Evolutionary conservation across 2,888 invertebrate genomes (phyloP), one percentile per base, ranked within the genome.

Genomic region (Hyposoter dolosus): DNA sequence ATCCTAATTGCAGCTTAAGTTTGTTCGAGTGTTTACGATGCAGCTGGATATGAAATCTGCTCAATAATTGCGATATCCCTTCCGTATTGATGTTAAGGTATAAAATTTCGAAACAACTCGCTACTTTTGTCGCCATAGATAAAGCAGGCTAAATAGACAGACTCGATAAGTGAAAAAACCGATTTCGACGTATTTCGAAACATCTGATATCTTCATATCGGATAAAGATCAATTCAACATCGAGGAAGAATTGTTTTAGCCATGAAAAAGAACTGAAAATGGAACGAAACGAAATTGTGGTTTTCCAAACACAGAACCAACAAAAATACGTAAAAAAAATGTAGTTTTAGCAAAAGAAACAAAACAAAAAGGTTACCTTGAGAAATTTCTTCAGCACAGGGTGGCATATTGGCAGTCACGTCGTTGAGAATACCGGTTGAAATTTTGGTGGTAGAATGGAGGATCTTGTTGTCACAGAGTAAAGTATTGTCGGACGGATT

Each of bases 381-480:
- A 91, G 95, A 95, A 91, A 95, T 95, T 86, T 95, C 95, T 86
- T 95, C 95, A 91, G 94, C 95, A 76, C 95, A 95, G 71, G 96
- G 96, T 91, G 95, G 95, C 96, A 96, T 96, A 32, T 94, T 93
- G 94, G 94, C 94, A 94, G 91, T 94, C 94, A 93, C 71, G 56
- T 95, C 95, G 91, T 94, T 94, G 93, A 94, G 94, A 92, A 94
- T 94, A 94, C 91, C 95, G 91, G 93, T 94, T 94, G 90, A 45
- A 35, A 45, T 83, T 60, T 72, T 74, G 6, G 56, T 74, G 23
- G 71, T 92, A 94, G 94, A 93, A 92, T 94, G 92, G 94, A 92
- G 91, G 94, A 93, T 94, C 94, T 95, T 95, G 94, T 95, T 94
- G 94, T 82, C 84, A 12, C 84, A 85, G 43, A 68, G 47, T 88